These are phyloP conservation scores for Pantherophis alleghaniensis DNA, from an alignment of 2,797 vertebrate genomes.

Conservation along the genomic window DNA sequence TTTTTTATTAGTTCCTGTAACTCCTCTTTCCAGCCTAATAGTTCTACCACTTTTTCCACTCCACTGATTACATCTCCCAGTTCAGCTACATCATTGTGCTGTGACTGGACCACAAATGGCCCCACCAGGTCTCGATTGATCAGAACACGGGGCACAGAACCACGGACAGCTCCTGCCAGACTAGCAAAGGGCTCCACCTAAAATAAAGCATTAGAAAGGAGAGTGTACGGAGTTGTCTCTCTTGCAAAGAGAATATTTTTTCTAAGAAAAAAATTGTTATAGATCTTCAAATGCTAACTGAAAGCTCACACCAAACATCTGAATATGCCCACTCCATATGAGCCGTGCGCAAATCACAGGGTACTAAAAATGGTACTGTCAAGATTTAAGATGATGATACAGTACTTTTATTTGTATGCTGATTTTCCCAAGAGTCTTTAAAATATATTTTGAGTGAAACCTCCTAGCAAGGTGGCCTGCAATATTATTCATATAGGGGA, in stretches of 20 bases:
- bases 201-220: neutral
- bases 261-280: neutral
- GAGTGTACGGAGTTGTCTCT: neutral
- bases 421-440: neutral
- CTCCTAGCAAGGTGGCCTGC: neutral
- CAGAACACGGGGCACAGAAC: constrained; percentile 84
- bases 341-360: neutral
- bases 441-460: neutral
- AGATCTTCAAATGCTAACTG: neutral
- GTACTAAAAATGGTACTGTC: neutral
- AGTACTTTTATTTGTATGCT: neutral
- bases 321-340: neutral
- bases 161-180: constrained; percentile 76
- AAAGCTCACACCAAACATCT: neutral
- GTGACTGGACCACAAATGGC: constrained; percentile 73
- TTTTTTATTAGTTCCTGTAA: constrained; percentile 70
- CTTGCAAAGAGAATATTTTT: rapidly evolving
- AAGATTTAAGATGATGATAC: neutral
- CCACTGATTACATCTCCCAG: constrained; percentile 85
- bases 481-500: neutral
- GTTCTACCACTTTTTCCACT: constrained; percentile 77
- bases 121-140: constrained; percentile 90
- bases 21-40: constrained; percentile 84
- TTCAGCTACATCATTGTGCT: constrained; percentile 77
- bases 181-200: constrained; percentile 98